phyloP scores from a whole-genome alignment of 64 coral and sea anemone genomes.

The Astreopora myriophthalma region DNA sequence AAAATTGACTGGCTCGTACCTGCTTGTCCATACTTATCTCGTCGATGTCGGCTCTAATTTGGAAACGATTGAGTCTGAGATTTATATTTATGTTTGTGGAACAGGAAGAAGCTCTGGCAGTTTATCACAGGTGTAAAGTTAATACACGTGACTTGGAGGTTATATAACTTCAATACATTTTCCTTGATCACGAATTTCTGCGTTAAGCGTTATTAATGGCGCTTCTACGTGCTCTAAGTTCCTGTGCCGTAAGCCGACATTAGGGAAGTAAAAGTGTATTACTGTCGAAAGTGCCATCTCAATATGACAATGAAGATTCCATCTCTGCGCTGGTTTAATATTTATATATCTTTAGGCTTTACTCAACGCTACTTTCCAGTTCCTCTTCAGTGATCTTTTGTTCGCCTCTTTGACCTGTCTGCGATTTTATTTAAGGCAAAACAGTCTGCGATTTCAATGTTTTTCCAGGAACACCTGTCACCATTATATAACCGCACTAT shows the following conservation, averaged over 20 bases:
- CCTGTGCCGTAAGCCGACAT: not conserved
- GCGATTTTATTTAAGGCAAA: not conserved
- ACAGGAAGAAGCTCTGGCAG: not conserved
- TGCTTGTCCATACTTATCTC: not conserved
- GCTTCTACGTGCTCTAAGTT: too few relatives aligned
- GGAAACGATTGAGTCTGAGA: not conserved
- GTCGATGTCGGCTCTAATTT: not conserved
- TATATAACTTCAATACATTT: too few relatives aligned
- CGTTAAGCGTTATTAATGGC: too few relatives aligned
- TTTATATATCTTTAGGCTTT: not conserved
- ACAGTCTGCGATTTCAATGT: not conserved
- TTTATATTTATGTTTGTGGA: not conserved
- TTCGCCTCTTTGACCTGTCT: too few relatives aligned
- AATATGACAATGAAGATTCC: not conserved
- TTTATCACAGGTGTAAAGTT: not conserved
- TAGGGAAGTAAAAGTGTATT: not conserved
- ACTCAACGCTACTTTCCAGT: not conserved
- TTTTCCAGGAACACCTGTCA: too few relatives aligned
- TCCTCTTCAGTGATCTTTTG: not conserved
- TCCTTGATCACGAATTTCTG: too few relatives aligned
- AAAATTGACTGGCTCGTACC: not conserved
- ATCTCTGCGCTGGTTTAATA: not conserved
- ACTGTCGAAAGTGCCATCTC: not conserved
- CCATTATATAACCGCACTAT: not conserved
- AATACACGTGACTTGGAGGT: too few relatives aligned